Evolutionary conservation across 2,113 vertebrate genomes (phyloP).

Genomic region (Tor tambroides): DNA sequence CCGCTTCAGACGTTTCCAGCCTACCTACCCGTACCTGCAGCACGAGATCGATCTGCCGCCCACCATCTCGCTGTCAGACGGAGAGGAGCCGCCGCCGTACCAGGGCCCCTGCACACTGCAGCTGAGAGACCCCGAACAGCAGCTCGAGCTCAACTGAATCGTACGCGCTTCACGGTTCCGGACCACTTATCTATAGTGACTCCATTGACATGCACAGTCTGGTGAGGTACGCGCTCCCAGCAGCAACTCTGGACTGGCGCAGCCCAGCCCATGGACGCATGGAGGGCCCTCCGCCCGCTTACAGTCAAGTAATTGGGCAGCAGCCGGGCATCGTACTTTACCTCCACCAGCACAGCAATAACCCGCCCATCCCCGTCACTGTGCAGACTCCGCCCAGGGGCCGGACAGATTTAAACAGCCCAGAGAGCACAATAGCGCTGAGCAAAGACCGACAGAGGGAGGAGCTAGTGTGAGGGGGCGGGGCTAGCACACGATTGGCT

Average conservation of each 20-base stretch:
- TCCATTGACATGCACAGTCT: conserved; percentile 89
- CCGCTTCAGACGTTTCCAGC: conserved; percentile 96
- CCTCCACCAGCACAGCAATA: conserved; percentile 93
- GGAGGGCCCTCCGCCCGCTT: conserved; percentile 92
- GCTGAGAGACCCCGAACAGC: conserved; percentile 95
- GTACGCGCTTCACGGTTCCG: conserved; percentile 93
- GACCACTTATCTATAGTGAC: conserved; percentile 97
- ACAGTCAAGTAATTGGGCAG: conserved; percentile 94
- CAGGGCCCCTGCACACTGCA: conserved; percentile 94
- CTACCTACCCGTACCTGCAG: conserved; percentile 96
- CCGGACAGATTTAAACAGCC: conserved; percentile 73
- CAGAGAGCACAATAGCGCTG: conserved; percentile 85
- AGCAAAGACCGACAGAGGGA: conserved; percentile 83
- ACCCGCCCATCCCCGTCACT: conserved; percentile 50
- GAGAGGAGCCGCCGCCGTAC: conserved; percentile 94
- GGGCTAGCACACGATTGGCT: conserved; percentile 16
- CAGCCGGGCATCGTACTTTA: conserved; percentile 88
- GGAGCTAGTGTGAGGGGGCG: conserved; percentile 81
- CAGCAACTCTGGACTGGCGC: conserved; percentile 94
- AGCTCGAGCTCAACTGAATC: conserved; percentile 98
- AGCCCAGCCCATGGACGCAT: conserved; percentile 77
- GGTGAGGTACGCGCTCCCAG: too few species aligned
- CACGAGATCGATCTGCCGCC: conserved; percentile 98
- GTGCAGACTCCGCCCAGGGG: conserved; percentile 46
- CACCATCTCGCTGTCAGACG: conserved; percentile 95